Conservation (phyloP, 2,113 vertebrate genomes). For the Urocolius indicus region DNA sequence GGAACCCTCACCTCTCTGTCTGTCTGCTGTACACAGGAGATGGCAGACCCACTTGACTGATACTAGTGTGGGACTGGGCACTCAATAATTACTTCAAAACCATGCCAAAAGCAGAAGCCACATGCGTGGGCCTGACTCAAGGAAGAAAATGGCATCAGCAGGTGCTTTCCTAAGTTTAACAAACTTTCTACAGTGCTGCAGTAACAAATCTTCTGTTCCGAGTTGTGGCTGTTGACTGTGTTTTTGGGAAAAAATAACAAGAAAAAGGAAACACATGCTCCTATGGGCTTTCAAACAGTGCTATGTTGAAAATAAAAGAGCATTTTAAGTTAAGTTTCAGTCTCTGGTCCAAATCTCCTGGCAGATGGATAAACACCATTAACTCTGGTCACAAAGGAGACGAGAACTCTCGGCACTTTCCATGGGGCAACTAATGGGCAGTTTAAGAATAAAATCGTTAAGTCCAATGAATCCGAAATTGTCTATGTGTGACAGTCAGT, state of each 20-base stretch:
- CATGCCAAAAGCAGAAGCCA: neutral
- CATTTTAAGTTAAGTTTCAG: neutral
- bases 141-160: neutral
- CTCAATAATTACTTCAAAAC: neutral
- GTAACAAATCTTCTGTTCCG: neutral
- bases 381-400: neutral
- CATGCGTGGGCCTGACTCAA: neutral
- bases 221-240: neutral
- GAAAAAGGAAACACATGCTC: neutral
- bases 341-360: neutral
- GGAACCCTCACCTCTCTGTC: neutral
- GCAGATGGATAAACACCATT: neutral
- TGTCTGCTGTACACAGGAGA: fast-evolving
- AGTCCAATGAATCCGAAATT: constrained; percentile 6
- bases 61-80: neutral
- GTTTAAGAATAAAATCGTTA: neutral
- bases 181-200: neutral
- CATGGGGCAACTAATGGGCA: neutral
- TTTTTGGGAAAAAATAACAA: neutral
- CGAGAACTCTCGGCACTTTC: constrained; percentile 10
- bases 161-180: neutral
- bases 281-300: neutral
- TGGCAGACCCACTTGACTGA: neutral
- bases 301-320: neutral
- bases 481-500: neutral